Evolutionary conservation across 1,140 invertebrate genomes (phyloP).

Genomic region (Zaprionus kolodkinae): DNA sequence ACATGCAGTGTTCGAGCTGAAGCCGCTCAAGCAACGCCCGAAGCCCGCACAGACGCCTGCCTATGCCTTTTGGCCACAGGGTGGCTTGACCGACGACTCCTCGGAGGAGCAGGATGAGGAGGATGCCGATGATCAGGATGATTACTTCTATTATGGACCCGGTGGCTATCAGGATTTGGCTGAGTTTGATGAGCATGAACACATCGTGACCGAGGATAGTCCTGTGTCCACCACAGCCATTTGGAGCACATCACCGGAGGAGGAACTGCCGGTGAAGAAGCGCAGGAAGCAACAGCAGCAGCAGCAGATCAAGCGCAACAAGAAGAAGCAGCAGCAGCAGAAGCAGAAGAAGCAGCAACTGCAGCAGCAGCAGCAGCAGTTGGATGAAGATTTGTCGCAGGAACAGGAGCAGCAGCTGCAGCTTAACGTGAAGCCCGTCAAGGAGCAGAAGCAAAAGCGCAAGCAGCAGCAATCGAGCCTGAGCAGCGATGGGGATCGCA

Average conservation of each 20-base stretch:
- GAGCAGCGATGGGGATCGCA: conserved; percentile 12
- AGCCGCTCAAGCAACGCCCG: conserved; percentile 50
- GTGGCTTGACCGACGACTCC: background rate
- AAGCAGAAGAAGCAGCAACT: conserved; percentile 16
- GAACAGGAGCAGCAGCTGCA: conserved; percentile 26
- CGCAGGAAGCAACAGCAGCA: conserved; percentile 34
- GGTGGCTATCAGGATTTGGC: conserved; percentile 37
- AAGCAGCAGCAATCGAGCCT: conserved; percentile 34
- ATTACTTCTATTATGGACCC: conserved; percentile 45
- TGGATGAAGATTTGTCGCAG: conserved; percentile 14
- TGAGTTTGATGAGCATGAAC: conserved; percentile 52
- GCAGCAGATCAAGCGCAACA: conserved; percentile 24
- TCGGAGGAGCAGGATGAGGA: conserved; percentile 16
- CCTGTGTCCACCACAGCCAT: conserved; percentile 52
- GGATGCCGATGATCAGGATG: conserved; percentile 36
- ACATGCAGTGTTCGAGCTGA: conserved; percentile 77
- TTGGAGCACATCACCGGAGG: conserved; percentile 64
- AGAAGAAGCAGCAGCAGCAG: conserved; percentile 26
- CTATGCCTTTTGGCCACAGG: conserved; percentile 10
- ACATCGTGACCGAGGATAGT: conserved; percentile 42
- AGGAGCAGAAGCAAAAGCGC: conserved; percentile 33
- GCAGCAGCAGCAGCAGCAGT: background rate
- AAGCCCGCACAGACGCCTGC: background rate
- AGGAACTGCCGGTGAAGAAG: conserved; percentile 51
- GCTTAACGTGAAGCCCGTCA: background rate